Evolutionary conservation across 2,113 vertebrate species (phyloP).

Genomic region (Craseonycteris thonglongyai): DNA sequence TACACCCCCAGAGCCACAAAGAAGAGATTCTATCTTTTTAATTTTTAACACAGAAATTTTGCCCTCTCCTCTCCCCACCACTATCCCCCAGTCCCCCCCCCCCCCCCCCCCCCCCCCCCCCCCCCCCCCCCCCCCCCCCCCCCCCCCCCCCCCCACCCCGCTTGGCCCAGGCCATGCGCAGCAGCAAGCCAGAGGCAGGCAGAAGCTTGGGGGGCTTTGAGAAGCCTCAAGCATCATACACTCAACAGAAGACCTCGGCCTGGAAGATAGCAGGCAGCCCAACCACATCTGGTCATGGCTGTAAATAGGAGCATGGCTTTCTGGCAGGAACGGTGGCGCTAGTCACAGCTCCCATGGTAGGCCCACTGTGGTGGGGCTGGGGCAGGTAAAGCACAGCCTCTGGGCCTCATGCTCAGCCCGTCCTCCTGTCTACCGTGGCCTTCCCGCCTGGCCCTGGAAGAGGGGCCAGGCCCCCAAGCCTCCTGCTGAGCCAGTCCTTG

Average conservation of each 20-base stretch:
- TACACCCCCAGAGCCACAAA: slow-evolving; percentile 30
- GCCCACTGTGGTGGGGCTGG: background rate
- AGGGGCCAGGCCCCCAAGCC: background rate
- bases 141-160: too few species aligned
- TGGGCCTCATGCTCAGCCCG: background rate
- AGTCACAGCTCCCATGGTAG: background rate
- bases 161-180: background rate
- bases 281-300: background rate
- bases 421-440: background rate
- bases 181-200: background rate
- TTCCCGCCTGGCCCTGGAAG: background rate
- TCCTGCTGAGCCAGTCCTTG: background rate
- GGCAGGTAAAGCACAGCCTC: background rate
- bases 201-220: background rate
- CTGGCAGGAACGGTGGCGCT: background rate
- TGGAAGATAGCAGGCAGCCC: background rate
- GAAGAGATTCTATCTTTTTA: slow-evolving; percentile 22
- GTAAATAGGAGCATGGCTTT: background rate
- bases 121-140: background rate
- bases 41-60: slow-evolving; percentile 36
- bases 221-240: background rate
- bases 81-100: background rate
- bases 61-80: background rate
- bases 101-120: too few species aligned
- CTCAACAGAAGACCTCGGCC: background rate